A percentile compares a stretch with the other conserved stretches of the same genome.
Conservation (phyloP, 2,888 invertebrate genomes). For the Deladenus siricidicola region DNA sequence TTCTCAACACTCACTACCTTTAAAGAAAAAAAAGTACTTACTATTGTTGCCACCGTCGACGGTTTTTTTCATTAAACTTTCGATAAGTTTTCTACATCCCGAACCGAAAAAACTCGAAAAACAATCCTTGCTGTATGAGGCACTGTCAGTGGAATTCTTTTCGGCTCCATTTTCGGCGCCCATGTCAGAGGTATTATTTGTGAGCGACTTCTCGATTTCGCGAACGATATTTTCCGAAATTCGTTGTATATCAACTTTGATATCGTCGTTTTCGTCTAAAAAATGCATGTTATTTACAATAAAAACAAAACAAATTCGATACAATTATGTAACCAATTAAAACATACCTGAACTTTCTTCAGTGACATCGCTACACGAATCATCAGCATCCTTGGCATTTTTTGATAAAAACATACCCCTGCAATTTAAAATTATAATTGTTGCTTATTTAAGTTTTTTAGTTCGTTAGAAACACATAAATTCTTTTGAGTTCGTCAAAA, state of each 20-base stretch:
- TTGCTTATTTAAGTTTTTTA: no score
- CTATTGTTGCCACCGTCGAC: not conserved
- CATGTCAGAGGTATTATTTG: not conserved
- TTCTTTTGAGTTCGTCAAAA: no score
- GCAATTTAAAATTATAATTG: no score
- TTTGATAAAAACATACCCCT: not conserved
- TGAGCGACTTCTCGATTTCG: constrained; percentile 10
- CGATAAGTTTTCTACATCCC: constrained; percentile 8
- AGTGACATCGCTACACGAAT: not conserved
- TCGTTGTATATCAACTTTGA: constrained; percentile 4
- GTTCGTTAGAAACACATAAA: no score
- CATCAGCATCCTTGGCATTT: not conserved
- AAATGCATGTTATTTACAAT: not conserved
- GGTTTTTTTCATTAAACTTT: constrained; percentile 6
- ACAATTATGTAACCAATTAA: no score
- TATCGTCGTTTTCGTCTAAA: not conserved
- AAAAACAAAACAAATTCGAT: no score
- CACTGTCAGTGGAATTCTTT: not conserved
- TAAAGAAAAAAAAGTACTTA: not conserved
- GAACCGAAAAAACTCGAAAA: constrained; percentile 2
- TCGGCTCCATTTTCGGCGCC: not conserved
- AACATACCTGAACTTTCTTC: not conserved
- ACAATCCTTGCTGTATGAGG: not conserved
- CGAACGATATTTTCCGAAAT: constrained; percentile 7
- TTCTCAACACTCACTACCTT: no score